phyloP scores from a whole-genome alignment of 2,113 vertebrate species.

The Trematocara macrostoma region DNA sequence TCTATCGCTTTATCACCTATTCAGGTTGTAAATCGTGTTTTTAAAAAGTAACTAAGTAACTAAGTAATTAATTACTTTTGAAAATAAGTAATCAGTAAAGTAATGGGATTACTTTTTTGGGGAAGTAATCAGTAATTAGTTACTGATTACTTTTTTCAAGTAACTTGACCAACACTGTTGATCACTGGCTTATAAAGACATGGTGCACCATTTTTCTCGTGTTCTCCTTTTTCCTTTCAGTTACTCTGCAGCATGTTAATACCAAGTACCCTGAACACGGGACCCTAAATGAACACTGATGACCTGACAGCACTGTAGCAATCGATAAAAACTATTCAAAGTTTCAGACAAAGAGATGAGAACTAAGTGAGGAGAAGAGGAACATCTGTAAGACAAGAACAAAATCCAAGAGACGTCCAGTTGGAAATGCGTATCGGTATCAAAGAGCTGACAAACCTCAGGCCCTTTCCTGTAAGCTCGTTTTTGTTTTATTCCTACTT shows the following conservation, averaged over 20 bases:
- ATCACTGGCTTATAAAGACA: background rate
- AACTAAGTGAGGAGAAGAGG: background rate
- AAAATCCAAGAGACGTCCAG: background rate
- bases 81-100: too few relatives aligned
- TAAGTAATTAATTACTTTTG: too few relatives aligned
- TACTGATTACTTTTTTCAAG: too few relatives aligned
- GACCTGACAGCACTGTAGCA: background rate
- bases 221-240: background rate
- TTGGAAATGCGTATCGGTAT: background rate
- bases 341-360: background rate
- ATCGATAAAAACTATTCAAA: background rate
- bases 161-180: too few relatives aligned
- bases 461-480: slow-evolving; percentile 1
- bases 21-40: too few relatives aligned
- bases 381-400: background rate
- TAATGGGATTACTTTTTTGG: too few relatives aligned
- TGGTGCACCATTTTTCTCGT: fast-evolving
- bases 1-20: too few relatives aligned
- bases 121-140: too few relatives aligned
- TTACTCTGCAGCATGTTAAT: background rate
- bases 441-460: background rate
- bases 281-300: too few relatives aligned
- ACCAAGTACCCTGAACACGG: background rate
- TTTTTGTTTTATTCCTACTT: background rate
- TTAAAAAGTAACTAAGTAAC: too few relatives aligned